A percentile compares a stretch with the other conserved stretches of the same genome.
phyloP scores from a whole-genome alignment of 2,888 invertebrate genomes.

The Leucozona laternaria region DNA sequence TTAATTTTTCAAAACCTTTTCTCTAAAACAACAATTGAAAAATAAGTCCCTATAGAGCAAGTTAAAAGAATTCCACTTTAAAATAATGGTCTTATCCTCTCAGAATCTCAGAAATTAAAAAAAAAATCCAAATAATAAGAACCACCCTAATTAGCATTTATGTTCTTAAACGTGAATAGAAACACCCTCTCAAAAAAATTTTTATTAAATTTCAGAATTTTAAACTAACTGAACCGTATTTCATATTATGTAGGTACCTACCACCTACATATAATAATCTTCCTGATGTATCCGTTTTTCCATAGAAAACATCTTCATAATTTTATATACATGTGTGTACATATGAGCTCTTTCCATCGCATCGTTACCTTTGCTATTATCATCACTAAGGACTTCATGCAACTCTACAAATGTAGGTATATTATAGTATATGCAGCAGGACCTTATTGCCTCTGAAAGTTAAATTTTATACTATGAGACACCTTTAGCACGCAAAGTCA shows the following conservation, averaged over 20 bases:
- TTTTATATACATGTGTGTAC: background rate
- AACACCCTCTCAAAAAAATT: background rate
- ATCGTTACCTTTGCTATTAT: conserved; percentile 19
- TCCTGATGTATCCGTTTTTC: background rate
- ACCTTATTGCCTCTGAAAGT: conserved; percentile 45
- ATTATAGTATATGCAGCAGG: conserved; percentile 9
- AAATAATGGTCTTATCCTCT: no score
- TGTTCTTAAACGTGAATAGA: background rate
- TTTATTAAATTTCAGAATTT: background rate
- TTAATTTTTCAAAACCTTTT: no score
- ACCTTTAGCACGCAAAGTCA: conserved; percentile 43
- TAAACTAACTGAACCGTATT: conserved; percentile 20
- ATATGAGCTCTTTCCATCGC: conserved; percentile 12
- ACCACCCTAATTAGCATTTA: background rate
- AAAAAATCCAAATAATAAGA: no score
- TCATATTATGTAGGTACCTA: conserved; percentile 1
- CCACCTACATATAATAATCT: conserved; percentile 25
- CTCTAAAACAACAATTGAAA: no score
- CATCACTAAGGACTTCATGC: conserved; percentile 49
- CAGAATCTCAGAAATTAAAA: no score
- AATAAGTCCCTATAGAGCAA: no score
- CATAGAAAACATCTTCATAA: conserved; percentile 14
- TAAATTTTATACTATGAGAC: conserved; percentile 59
- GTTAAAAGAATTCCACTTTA: no score
- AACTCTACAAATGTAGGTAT: conserved; percentile 38